phyloP scores from a whole-genome alignment of 64 coral and sea anemone species.

The Stichodactyla helianthus region DNA sequence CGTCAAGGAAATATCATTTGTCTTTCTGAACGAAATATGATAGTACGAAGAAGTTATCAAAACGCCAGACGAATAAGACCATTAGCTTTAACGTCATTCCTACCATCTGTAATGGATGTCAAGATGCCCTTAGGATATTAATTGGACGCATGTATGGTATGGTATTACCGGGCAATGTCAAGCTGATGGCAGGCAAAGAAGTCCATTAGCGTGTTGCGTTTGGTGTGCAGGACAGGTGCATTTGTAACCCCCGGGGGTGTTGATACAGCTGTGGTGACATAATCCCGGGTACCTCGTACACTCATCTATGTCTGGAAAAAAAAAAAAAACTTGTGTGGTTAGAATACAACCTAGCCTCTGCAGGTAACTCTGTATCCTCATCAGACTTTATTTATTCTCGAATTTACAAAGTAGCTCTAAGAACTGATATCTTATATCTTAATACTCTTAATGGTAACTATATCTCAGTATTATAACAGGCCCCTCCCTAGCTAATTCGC shows the following conservation, averaged over 20 bases:
- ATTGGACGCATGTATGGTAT: not conserved
- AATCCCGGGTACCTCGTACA: conserved; percentile 67
- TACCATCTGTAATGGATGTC: not conserved
- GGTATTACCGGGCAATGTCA: not conserved
- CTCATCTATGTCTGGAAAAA: conserved; percentile 67
- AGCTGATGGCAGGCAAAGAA: conserved; percentile 51
- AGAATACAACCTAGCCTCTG: not conserved
- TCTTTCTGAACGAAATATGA: not conserved
- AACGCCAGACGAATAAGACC: not conserved
- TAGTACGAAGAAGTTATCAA: not conserved
- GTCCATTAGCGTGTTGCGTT: conserved; percentile 66
- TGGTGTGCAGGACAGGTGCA: conserved; percentile 70
- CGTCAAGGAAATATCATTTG: not conserved
- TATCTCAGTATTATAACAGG: no score
- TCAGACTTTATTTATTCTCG: no score
- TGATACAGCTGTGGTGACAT: conserved; percentile 69
- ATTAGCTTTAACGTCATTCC: not conserved
- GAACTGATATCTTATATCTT: no score
- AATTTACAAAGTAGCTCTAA: no score
- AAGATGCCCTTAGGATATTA: not conserved
- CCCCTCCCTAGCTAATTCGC: no score
- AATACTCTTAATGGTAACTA: no score
- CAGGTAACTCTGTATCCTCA: no score
- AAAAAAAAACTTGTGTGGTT: not conserved
- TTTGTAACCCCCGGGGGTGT: conserved; percentile 74